phyloP scores from a whole-genome alignment of 2,888 invertebrate genomes.

The Pseudococcus longispinus region DNA sequence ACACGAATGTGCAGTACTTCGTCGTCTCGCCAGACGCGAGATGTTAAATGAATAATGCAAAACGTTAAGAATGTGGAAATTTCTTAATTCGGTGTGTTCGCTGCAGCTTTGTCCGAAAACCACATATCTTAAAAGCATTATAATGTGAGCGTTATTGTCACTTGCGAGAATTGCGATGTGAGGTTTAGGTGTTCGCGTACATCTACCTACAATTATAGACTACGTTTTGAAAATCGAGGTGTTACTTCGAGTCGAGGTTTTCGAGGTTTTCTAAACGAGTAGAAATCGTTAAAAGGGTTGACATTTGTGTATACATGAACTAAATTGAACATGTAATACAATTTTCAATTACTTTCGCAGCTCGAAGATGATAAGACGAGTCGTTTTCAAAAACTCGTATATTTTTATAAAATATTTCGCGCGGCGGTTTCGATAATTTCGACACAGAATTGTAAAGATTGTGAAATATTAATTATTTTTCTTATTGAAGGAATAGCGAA shows the following conservation, averaged over 20 bases:
- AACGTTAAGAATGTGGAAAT: background rate
- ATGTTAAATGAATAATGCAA: conserved; percentile 16
- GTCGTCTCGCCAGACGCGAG: background rate
- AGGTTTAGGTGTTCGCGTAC: background rate
- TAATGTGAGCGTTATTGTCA: background rate
- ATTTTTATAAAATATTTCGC: background rate
- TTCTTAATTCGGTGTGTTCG: background rate
- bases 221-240: background rate
- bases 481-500: background rate
- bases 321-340: background rate
- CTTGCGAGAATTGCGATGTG: background rate
- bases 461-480: background rate
- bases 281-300: conserved; percentile 13
- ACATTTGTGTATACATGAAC: background rate
- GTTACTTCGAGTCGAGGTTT: background rate
- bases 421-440: background rate
- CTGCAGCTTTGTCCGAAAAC: background rate
- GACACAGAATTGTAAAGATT: background rate
- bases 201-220: background rate
- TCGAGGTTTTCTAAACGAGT: background rate
- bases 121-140: conserved; percentile 3
- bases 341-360: background rate
- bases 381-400: background rate
- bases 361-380: background rate
- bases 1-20: background rate